These are phyloP conservation scores for Columbina picui DNA, from an alignment of 2,113 vertebrate species.

Conservation along the genomic window DNA sequence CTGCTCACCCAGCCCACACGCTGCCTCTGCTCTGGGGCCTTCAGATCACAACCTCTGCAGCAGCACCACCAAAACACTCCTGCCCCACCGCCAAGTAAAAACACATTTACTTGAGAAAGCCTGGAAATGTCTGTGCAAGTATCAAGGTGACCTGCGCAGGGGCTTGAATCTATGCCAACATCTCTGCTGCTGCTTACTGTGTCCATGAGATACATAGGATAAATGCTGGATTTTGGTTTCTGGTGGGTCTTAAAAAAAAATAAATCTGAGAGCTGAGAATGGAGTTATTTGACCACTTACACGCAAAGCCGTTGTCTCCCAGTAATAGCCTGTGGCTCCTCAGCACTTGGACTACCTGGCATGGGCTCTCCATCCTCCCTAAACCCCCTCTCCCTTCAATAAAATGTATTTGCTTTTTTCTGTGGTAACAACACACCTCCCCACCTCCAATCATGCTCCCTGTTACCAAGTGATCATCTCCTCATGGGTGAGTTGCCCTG, in stretches of 20 bases:
- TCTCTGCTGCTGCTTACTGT: background rate
- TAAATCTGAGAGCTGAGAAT: background rate
- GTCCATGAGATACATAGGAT: rapidly evolving
- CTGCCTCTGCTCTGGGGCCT: background rate
- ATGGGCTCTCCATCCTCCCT: rapidly evolving
- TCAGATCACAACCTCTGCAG: background rate
- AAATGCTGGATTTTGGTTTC: background rate
- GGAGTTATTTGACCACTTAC: background rate
- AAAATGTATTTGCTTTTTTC: background rate
- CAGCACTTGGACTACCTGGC: background rate
- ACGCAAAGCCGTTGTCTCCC: background rate
- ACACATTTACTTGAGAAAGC: background rate
- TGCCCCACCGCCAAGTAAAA: background rate
- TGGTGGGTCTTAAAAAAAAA: background rate
- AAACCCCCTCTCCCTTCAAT: background rate
- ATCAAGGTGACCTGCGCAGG: rapidly evolving
- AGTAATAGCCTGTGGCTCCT: background rate
- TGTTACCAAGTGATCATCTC: background rate
- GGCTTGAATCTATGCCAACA: background rate
- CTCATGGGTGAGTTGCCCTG: background rate
- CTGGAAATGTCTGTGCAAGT: rapidly evolving
- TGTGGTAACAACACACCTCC: background rate
- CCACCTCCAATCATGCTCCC: background rate
- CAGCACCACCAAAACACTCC: background rate
- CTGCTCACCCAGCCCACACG: rapidly evolving